These are phyloP conservation scores for Neria commutata DNA, from an alignment of 2,888 invertebrate species.

Conservation along the genomic window DNA sequence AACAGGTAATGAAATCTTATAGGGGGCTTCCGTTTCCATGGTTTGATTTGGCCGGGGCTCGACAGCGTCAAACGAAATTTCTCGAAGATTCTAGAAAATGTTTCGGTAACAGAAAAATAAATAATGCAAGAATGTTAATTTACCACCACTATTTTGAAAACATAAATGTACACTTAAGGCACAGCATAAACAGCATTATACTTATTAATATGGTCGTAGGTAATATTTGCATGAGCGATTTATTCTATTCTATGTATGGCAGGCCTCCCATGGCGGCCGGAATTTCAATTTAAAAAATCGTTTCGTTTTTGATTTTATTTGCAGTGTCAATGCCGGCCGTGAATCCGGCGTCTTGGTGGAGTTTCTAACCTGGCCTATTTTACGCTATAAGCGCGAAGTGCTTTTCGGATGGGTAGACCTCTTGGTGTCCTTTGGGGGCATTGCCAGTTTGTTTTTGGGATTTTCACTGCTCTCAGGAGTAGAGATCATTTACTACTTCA, in stretches of 20 bases:
- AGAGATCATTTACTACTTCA: conserved; percentile 79
- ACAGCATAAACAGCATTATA: no score
- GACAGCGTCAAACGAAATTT: no score
- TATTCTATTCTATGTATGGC: no score
- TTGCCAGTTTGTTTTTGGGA: conserved; percentile 66
- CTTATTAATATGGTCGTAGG: no score
- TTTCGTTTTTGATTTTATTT: not conserved
- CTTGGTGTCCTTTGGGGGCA: conserved; percentile 67
- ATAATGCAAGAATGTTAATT: no score
- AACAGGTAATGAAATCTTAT: conserved; percentile 62
- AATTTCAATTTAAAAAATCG: not conserved
- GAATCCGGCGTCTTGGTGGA: conserved; percentile 58
- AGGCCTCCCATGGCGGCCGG: no score
- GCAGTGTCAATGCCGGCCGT: conserved; percentile 33
- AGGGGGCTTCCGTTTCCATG: not conserved
- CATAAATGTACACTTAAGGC: no score
- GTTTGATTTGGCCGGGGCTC: no score
- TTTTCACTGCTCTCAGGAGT: conserved; percentile 79
- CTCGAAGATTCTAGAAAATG: no score
- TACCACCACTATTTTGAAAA: no score
- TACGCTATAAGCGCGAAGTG: conserved; percentile 79
- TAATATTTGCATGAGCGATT: no score
- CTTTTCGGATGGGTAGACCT: conserved; percentile 85
- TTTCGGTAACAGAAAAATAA: no score
- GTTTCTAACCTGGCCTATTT: conserved; percentile 75